A percentile compares a stretch with the other conserved stretches of the same genome.
Evolutionary conservation across 1,140 invertebrate genomes (phyloP).

Genomic region (Bombus waltoni): DNA sequence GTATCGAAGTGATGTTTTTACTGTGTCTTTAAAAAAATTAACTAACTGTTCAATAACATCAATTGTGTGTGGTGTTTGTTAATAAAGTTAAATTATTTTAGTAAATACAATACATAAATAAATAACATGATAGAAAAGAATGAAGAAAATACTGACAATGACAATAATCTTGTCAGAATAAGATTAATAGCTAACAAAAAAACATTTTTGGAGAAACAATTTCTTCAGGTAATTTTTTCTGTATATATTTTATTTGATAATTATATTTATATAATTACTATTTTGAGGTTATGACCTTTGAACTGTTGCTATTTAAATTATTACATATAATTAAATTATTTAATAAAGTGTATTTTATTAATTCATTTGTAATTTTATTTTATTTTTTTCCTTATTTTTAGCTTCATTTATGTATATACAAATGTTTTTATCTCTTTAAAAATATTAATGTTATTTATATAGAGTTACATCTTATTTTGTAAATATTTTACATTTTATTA

Average conservation of each 20-base stretch:
- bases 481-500: neutral
- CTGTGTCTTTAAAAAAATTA: slow-evolving; percentile 3
- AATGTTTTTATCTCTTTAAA: neutral
- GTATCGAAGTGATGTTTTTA: neutral
- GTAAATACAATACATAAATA: neutral
- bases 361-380: neutral
- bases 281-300: slow-evolving; percentile 13
- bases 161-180: slow-evolving; percentile 68
- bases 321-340: neutral
- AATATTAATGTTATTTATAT: neutral
- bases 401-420: neutral
- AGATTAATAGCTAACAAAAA: slow-evolving; percentile 76
- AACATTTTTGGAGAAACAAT: slow-evolving; percentile 70
- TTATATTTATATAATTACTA: neutral
- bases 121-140: slow-evolving; percentile 74
- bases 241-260: neutral
- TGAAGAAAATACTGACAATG: slow-evolving; percentile 58
- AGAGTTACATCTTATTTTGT: neutral
- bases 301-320: neutral
- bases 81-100: neutral
- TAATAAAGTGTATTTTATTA: neutral
- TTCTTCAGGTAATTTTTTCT: slow-evolving; percentile 68
- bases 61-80: neutral
- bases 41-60: slow-evolving; percentile 1
- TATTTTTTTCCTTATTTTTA: neutral